Base-by-base conservation (phyloP, 2,888 invertebrate species). In the Apotomis turbidana region DNA sequence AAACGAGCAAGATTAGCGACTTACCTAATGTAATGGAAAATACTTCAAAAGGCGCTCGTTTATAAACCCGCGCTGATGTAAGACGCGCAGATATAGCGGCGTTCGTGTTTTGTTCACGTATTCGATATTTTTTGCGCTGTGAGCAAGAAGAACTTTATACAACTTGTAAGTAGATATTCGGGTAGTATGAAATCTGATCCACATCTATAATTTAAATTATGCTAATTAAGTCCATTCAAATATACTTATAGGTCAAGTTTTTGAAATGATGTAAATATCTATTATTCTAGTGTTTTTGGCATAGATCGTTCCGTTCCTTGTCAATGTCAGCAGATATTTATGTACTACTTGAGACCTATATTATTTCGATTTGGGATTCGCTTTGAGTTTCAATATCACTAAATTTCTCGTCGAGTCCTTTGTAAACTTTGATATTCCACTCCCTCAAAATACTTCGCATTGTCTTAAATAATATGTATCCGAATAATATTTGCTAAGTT, bases 1-100 rank as follows among this genome's bases (percentile, higher is more conserved):
- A 83, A 85, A 85, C 78, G 80, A 79, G 83, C 81, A 76, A 84
- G 85, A 89, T 89, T 88, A 85, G 83, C 83, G 84, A 84, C 83
- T 83, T 85, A 85, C 85, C 83, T 86, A 87, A 87, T 86, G 84
- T 89, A 86, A 87, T 86, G 86, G 86, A 87, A 88, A 87, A 86
- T 84, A 82, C 83, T 85, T 86, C 84, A 86, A 84, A 88, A 80
- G 78, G 72, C 80, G 81, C 80, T 78, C 79, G 79, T 80, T 81
- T 78, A 79, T 80, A 78, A 82, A 80, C 79, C 70, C 64, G 74
- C 79, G 78, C 76, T 70, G 74, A 79, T 77, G 71, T 77, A 77
- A 75, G 76, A 74, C 70, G 74, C 76, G 78, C 78, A 67, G 49
- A 52, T 73, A 70, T 52, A 68, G 51, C 67, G 66, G 9, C n/a